Conservation (phyloP, 2,797 vertebrate species). For the Oreochromis grahami region DNA sequence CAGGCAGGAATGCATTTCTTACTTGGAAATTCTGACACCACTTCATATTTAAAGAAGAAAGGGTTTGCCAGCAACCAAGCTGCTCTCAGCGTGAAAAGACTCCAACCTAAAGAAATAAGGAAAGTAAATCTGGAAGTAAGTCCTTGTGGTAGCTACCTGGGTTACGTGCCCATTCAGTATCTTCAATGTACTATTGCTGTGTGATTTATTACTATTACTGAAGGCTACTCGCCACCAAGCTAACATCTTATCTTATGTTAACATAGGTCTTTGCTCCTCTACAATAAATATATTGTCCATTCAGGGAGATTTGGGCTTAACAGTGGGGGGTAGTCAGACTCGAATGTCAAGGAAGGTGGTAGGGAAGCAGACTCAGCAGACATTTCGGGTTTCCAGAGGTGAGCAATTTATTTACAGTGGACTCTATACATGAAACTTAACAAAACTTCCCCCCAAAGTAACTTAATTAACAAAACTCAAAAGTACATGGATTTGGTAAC, state of each 20-base stretch:
- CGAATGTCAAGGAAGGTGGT: accelerated
- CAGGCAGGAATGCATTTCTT: too few relatives aligned
- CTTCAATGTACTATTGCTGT: neutral
- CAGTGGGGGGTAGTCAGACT: neutral
- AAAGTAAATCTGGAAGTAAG: too few relatives aligned
- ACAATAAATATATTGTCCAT: neutral
- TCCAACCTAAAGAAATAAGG: too few relatives aligned
- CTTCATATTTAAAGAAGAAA: too few relatives aligned
- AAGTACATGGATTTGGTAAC: neutral
- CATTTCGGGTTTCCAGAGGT: neutral
- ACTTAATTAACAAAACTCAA: neutral
- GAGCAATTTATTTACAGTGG: neutral
- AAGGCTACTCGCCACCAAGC: neutral
- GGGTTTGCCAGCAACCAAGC: too few relatives aligned
- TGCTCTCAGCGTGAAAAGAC: too few relatives aligned
- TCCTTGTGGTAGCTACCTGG: neutral
- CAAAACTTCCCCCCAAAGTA: neutral
- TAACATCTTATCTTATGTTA: neutral
- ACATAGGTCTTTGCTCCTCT: neutral
- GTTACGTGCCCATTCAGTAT: neutral
- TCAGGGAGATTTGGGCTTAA: neutral
- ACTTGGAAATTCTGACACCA: too few relatives aligned
- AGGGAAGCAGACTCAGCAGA: neutral
- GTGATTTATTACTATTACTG: neutral
- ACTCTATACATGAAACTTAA: neutral